Conservation (phyloP, 2,113 vertebrate species). For the Larimichthys crocea region DNA sequence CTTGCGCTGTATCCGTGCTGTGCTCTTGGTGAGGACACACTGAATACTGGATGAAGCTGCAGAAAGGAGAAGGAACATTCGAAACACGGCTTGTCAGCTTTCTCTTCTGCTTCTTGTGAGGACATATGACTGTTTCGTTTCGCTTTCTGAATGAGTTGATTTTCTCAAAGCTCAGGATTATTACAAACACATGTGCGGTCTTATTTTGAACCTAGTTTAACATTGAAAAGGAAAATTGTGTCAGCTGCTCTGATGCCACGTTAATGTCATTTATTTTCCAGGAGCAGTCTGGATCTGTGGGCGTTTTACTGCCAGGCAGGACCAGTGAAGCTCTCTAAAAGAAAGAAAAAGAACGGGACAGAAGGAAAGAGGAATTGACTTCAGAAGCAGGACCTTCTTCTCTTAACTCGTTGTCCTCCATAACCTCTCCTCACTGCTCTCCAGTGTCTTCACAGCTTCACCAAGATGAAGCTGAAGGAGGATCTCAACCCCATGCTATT, state of each 20-base stretch:
- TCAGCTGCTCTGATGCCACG: background rate
- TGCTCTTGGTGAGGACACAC: background rate
- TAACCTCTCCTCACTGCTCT: constrained; percentile 6
- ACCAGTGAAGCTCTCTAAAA: background rate
- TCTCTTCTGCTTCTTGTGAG: constrained; percentile 21
- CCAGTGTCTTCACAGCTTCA: background rate
- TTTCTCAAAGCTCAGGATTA: background rate
- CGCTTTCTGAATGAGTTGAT: constrained; percentile 27
- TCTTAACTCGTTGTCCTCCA: background rate
- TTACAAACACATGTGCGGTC: background rate
- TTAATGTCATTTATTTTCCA: background rate
- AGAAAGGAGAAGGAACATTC: constrained; percentile 8
- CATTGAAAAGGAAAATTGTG: background rate
- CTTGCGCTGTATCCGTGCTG: background rate
- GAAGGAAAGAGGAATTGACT: background rate
- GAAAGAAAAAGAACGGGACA: background rate
- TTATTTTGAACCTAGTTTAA: constrained; percentile 5
- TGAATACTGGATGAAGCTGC: too few relatives aligned
- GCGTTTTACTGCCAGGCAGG: background rate
- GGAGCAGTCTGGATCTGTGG: constrained; percentile 15
- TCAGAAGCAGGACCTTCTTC: background rate
- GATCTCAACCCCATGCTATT: constrained; percentile 91
- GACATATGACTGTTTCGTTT: constrained; percentile 13
- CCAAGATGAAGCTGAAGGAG: constrained; percentile 92
- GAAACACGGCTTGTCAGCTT: background rate